Conservation (phyloP, 2,113 vertebrate species). For the Casuarius casuarius region DNA sequence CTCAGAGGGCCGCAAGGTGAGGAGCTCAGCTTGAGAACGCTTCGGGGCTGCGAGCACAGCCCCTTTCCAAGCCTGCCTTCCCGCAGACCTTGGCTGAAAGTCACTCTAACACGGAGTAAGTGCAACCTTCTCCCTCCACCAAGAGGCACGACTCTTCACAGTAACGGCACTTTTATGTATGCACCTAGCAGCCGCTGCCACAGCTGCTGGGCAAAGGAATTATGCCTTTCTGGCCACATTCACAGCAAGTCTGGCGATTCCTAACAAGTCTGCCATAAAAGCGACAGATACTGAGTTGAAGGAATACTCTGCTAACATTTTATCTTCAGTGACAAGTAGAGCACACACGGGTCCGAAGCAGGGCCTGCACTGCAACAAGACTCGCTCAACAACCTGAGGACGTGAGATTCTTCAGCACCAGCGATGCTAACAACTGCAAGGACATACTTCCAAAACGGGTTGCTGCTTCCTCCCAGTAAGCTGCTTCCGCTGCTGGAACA, state of each 20-base stretch:
- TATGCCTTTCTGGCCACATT: background rate
- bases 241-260: background rate
- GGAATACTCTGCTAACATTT: accelerated
- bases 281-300: accelerated
- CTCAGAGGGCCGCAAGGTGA: background rate
- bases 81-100: background rate
- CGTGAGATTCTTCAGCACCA: background rate
- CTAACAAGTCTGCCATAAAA: accelerated
- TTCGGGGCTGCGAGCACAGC: background rate
- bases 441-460: background rate
- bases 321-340: accelerated
- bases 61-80: background rate
- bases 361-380: accelerated
- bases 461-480: background rate
- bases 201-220: background rate
- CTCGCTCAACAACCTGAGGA: background rate
- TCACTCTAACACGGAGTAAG: background rate
- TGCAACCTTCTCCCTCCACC: background rate
- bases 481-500: constrained; percentile 1
- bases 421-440: background rate
- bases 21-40: background rate
- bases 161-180: background rate
- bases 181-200: background rate
- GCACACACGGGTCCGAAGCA: background rate
- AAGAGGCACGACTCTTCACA: background rate